phyloP scores from a whole-genome alignment of 1,140 invertebrate species.

The Sycophaga agraensis region DNA sequence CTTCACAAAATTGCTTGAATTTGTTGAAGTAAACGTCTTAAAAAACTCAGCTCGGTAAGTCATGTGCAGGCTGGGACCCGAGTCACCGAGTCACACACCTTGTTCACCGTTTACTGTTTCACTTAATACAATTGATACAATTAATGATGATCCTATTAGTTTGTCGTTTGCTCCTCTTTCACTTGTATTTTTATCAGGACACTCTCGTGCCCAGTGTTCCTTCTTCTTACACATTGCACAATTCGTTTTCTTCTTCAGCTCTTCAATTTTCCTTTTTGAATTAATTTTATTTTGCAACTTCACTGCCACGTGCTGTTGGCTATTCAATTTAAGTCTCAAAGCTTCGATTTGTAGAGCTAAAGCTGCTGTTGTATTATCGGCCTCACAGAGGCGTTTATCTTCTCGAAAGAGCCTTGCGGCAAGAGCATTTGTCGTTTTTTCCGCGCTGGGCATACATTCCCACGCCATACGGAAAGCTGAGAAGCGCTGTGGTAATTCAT shows the following conservation, averaged over 20 bases:
- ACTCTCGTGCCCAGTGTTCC: background rate
- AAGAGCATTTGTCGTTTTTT: conserved; percentile 1
- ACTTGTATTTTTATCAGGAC: background rate
- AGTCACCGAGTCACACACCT: too few relatives aligned
- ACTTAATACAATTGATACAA: too few relatives aligned
- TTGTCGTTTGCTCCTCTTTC: background rate
- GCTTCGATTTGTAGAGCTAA: background rate
- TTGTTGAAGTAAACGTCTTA: too few relatives aligned
- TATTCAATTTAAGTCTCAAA: background rate
- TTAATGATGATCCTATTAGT: background rate
- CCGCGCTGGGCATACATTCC: conserved; percentile 7
- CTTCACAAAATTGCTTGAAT: too few relatives aligned
- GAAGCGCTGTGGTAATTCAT: too few relatives aligned
- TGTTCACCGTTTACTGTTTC: too few relatives aligned
- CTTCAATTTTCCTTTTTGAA: background rate
- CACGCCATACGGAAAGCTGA: conserved; percentile 12
- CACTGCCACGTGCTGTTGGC: too few relatives aligned
- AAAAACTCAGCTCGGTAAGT: too few relatives aligned
- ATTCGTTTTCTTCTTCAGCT: background rate
- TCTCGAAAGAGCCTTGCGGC: conserved; percentile 4
- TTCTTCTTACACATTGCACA: background rate
- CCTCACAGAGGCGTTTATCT: conserved; percentile 1
- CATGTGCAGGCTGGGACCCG: too few relatives aligned
- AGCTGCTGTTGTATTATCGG: background rate
- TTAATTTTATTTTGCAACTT: background rate